Evolutionary conservation across 2,888 invertebrate genomes (phyloP).

Genomic region (Hymenopus coronatus): DNA sequence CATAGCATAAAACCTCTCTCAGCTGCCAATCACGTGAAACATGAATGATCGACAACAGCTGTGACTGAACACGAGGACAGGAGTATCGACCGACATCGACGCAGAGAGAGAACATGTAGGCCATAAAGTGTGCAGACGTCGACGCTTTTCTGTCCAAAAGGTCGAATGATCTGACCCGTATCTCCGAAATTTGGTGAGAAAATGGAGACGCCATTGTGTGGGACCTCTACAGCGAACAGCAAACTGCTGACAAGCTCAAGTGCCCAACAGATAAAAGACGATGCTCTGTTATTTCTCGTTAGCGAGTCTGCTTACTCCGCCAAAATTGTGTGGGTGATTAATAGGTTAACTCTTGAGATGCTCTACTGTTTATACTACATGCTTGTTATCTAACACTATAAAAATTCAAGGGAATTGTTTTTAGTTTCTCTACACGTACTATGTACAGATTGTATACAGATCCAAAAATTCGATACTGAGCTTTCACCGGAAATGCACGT

Average conservation of each 20-base stretch:
- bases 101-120: background rate
- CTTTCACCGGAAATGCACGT: no score
- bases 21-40: background rate
- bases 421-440: no score
- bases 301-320: background rate
- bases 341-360: background rate
- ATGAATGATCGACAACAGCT: background rate
- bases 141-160: background rate
- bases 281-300: background rate
- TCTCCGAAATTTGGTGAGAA: background rate
- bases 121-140: background rate
- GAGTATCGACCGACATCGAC: background rate
- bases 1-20: background rate
- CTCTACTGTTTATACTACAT: background rate
- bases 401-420: background rate
- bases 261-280: background rate
- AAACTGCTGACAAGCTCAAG: background rate
- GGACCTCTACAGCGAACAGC: background rate
- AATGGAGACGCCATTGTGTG: background rate
- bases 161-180: background rate
- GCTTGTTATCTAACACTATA: background rate
- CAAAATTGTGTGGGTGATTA: background rate
- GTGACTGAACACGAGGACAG: background rate
- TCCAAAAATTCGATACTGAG: no score
- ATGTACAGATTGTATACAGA: no score